A percentile compares a stretch with the other conserved stretches of the same genome.
These are phyloP conservation scores for Autographa pulchrina DNA, from an alignment of 2,888 invertebrate species.

Conservation along the genomic window DNA sequence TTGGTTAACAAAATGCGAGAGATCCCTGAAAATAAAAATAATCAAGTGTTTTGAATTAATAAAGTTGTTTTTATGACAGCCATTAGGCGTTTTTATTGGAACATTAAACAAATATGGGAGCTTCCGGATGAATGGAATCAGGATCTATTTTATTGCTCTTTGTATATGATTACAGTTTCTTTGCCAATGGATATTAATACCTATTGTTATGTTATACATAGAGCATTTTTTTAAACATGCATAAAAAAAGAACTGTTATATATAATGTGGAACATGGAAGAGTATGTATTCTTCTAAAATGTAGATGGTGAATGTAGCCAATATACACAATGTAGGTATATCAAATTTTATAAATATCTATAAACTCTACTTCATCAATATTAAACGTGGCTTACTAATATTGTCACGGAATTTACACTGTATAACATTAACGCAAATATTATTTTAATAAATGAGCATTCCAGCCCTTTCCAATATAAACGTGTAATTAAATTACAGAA, in stretches of 20 bases:
- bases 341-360: neutral
- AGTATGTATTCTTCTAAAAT: too few relatives aligned
- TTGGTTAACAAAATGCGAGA: neutral
- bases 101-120: constrained; percentile 55
- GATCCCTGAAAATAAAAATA: constrained; percentile 7
- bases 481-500: constrained; percentile 15
- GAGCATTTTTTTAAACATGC: neutral
- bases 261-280: too few relatives aligned
- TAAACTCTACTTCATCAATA: neutral
- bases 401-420: neutral
- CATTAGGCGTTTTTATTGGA: constrained; percentile 56
- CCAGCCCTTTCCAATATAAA: constrained; percentile 17
- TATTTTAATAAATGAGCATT: constrained; percentile 39
- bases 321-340: neutral
- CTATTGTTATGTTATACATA: neutral
- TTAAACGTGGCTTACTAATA: neutral
- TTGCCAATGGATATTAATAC: neutral
- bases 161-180: neutral
- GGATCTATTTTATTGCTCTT: constrained; percentile 39
- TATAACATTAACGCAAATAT: neutral
- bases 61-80: constrained; percentile 53
- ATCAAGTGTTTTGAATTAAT: constrained; percentile 35
- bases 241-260: too few relatives aligned
- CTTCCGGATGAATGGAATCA: constrained; percentile 47
- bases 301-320: too few relatives aligned